A percentile compares a stretch with the other conserved stretches of the same genome.
phyloP scores from a whole-genome alignment of 2,797 vertebrate genomes.

The Amblyraja radiata region DNA sequence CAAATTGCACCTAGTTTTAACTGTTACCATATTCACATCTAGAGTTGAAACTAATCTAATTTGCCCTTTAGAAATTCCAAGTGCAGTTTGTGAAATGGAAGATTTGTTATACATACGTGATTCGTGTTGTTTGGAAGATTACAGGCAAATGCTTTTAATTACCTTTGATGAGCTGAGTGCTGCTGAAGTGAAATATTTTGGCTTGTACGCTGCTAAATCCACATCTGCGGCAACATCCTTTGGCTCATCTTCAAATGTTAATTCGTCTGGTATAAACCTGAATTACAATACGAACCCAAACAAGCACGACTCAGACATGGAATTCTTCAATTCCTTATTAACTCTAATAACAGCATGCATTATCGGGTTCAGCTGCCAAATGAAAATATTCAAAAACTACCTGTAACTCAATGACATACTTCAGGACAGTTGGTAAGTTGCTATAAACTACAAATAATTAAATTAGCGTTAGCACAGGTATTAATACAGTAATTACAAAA shows the following conservation, averaged over 20 bases:
- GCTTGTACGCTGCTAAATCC: conserved; percentile 75
- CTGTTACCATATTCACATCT: conserved; percentile 17
- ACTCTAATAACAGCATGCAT: background rate
- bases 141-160: conserved; percentile 37
- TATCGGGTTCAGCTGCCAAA: background rate
- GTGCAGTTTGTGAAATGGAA: conserved; percentile 29
- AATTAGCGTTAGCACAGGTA: background rate
- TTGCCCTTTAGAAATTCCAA: conserved; percentile 31
- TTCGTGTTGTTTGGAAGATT: conserved; percentile 24
- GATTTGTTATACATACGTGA: background rate
- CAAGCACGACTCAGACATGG: conserved; percentile 39
- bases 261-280: conserved; percentile 80
- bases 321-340: conserved; percentile 3
- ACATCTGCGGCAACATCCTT: conserved; percentile 76
- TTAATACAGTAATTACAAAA: background rate
- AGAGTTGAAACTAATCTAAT: conserved; percentile 21
- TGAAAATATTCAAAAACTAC: background rate
- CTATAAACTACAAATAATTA: background rate
- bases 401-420: background rate
- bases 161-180: conserved; percentile 80
- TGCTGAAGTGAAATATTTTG: conserved; percentile 79
- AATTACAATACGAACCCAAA: conserved; percentile 47
- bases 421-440: background rate
- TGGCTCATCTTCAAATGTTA: conserved; percentile 75
- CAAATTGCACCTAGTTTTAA: conserved; percentile 5